A percentile compares a stretch with the other conserved stretches of the same genome.
Conservation (phyloP, 2,888 invertebrate species). For the Epiblema foenella region DNA sequence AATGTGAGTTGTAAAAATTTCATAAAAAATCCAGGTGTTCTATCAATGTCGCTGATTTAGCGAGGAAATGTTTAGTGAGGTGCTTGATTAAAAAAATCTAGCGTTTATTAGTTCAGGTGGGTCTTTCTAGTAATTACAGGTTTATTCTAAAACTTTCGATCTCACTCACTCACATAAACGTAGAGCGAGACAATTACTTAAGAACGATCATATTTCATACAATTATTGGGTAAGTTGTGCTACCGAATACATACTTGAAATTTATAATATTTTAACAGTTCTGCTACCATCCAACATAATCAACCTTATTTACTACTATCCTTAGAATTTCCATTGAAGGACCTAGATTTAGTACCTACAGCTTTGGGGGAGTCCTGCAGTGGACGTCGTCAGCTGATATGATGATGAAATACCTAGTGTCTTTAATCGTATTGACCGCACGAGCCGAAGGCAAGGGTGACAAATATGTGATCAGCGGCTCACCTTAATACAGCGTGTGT, state of each 20-base stretch:
- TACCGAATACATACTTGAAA: not conserved
- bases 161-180: slow-evolving; percentile 30
- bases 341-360: no score
- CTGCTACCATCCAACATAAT: no score
- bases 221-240: slow-evolving; percentile 30
- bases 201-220: slow-evolving; percentile 37
- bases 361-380: no score
- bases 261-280: not conserved
- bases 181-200: slow-evolving; percentile 36
- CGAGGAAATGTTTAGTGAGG: slow-evolving; percentile 40
- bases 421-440: not conserved
- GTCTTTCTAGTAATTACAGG: slow-evolving; percentile 47
- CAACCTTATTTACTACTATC: not conserved
- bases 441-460: not conserved
- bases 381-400: no score
- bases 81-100: slow-evolving; percentile 32
- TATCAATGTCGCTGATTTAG: not conserved
- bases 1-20: slow-evolving; percentile 12
- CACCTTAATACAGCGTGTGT: not conserved
- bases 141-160: slow-evolving; percentile 40
- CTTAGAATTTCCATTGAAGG: no score
- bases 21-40: slow-evolving; percentile 3
- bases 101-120: slow-evolving; percentile 52
- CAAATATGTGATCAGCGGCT: not conserved
- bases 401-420: not conserved